Conservation (phyloP, 2,113 vertebrate species). For the Columbina picui region DNA sequence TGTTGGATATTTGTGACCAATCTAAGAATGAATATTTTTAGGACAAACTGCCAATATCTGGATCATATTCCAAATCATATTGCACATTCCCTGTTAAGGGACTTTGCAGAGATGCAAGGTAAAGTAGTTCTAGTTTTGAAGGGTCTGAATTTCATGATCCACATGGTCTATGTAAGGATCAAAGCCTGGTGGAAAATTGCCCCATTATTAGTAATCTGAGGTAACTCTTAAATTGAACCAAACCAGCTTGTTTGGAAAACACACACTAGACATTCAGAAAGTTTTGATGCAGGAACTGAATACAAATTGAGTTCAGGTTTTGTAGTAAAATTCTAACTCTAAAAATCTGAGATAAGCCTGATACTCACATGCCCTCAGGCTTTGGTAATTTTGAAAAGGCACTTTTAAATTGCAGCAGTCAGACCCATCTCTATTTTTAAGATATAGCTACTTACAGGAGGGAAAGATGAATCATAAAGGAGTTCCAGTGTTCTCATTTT, state of each 20-base stretch:
- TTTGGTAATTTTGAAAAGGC: not conserved
- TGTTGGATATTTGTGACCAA: not conserved
- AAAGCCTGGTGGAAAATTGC: not conserved
- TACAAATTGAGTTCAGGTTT: not conserved
- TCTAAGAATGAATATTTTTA: not conserved
- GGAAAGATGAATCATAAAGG: constrained; percentile 1
- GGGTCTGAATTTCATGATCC: not conserved
- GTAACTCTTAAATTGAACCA: not conserved
- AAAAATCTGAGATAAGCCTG: not conserved
- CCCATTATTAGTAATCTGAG: not conserved
- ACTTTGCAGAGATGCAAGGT: not conserved
- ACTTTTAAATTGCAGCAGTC: not conserved
- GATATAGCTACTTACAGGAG: not conserved
- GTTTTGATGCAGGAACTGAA: not conserved
- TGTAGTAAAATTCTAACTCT: not conserved
- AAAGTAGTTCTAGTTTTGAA: not conserved
- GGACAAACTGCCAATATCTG: not conserved
- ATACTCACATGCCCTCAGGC: not conserved
- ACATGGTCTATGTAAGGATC: not conserved
- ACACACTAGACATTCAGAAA: not conserved
- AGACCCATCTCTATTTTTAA: constrained; percentile 25
- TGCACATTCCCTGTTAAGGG: not conserved
- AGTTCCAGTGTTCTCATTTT: not conserved
- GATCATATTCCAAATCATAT: not conserved
- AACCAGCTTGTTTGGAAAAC: not conserved